Conservation (phyloP, 1,140 invertebrate genomes). For the Mamestra configurata region DNA sequence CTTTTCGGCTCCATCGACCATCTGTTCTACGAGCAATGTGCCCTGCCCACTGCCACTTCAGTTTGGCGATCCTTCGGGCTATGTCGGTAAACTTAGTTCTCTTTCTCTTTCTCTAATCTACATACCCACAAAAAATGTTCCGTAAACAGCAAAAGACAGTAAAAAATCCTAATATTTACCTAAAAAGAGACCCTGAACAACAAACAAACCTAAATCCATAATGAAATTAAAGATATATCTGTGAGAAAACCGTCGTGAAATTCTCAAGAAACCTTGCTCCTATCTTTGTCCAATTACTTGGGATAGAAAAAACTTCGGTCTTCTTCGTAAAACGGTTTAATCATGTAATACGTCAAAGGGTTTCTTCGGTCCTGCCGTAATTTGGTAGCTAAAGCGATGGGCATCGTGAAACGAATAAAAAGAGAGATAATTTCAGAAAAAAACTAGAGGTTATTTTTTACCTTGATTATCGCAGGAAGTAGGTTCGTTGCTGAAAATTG, state of each 20-base stretch:
- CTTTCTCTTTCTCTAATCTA: too few relatives aligned
- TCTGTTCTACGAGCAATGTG: too few relatives aligned
- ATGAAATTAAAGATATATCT: slow-evolving; percentile 47
- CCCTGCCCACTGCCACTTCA: too few relatives aligned
- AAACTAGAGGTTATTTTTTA: neutral
- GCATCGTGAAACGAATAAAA: neutral
- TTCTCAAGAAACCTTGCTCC: slow-evolving; percentile 5
- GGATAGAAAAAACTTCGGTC: slow-evolving; percentile 29
- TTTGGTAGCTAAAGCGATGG: slow-evolving; percentile 1
- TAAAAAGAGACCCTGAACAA: neutral
- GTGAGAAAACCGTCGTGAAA: slow-evolving; percentile 25
- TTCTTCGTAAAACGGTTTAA: slow-evolving; percentile 50
- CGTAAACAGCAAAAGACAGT: neutral
- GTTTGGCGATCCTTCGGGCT: too few relatives aligned
- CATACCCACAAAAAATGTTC: too few relatives aligned
- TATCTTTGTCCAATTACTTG: slow-evolving; percentile 55
- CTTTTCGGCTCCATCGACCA: too few relatives aligned
- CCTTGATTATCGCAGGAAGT: neutral
- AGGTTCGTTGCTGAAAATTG: neutral
- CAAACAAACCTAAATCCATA: slow-evolving; percentile 13
- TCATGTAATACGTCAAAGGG: slow-evolving; percentile 57
- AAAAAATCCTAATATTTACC: neutral
- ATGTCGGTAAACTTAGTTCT: too few relatives aligned
- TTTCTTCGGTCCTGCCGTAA: slow-evolving; percentile 26
- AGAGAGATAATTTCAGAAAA: neutral